Evolutionary conservation across 2,888 invertebrate species (phyloP).

Genomic region (Lochmaea capreae): DNA sequence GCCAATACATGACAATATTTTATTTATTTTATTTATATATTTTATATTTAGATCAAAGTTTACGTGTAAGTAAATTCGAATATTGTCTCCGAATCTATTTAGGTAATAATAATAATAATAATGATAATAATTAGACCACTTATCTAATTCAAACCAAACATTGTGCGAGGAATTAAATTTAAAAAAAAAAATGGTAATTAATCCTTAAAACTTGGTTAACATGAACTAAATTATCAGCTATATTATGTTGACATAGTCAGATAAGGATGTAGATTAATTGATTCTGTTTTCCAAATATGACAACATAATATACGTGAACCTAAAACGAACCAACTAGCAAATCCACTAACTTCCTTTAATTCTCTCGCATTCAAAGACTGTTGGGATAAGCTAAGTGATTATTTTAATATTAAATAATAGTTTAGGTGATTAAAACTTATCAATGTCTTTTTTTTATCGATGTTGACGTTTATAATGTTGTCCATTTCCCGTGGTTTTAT

Average conservation of each 20-base stretch:
- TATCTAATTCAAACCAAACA: conserved; percentile 13
- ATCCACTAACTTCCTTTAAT: conserved; percentile 16
- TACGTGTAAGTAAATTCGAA: conserved; percentile 21
- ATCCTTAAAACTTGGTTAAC: conserved; percentile 10
- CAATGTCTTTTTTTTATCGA: conserved; percentile 12
- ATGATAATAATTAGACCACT: background rate
- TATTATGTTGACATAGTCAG: conserved; percentile 16
- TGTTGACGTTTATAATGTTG: conserved; percentile 15
- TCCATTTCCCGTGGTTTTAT: conserved; percentile 38
- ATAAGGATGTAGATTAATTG: conserved; percentile 20
- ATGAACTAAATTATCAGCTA: conserved; percentile 8
- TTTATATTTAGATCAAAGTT: conserved; percentile 21
- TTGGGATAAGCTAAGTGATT: conserved; percentile 1
- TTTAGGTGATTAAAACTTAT: conserved; percentile 11
- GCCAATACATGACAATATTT: conserved; percentile 30
- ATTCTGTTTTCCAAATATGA: conserved; percentile 5
- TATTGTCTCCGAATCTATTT: conserved; percentile 6
- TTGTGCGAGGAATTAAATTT: background rate
- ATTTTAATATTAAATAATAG: conserved; percentile 5
- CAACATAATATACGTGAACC: conserved; percentile 13
- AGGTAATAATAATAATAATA: conserved; percentile 1
- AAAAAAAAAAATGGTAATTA: conserved; percentile 1
- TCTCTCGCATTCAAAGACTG: conserved; percentile 3
- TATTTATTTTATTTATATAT: conserved; percentile 31
- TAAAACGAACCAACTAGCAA: conserved; percentile 9